Percentiles rank a stretch among this genome's conserved stretches.
Evolutionary conservation across 2,888 invertebrate genomes (phyloP).

Genomic region (Alviniconcha strummeri): DNA sequence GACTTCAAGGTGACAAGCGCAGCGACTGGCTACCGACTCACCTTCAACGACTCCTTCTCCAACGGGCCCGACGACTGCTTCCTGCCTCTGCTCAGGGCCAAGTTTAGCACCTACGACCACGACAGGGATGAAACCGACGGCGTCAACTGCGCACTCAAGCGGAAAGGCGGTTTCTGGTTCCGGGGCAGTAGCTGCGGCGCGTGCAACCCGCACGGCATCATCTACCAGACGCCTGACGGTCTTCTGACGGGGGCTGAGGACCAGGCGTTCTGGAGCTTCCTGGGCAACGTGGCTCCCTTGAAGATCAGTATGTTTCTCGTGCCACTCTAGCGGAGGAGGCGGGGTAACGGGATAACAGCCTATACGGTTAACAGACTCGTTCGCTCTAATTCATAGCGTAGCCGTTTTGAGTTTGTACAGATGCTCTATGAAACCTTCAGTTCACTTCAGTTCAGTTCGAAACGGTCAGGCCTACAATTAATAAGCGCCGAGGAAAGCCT

Average conservation of each 20-base stretch:
- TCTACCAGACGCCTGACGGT: background rate
- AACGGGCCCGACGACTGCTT: constrained; percentile 31
- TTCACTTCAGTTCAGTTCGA: background rate
- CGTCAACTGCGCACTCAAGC: constrained; percentile 25
- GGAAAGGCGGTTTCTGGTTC: constrained; percentile 34
- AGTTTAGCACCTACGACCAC: constrained; percentile 29
- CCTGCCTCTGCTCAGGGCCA: constrained; percentile 5
- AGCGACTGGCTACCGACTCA: constrained; percentile 3
- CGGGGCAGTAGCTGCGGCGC: constrained; percentile 1
- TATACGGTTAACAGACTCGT: background rate
- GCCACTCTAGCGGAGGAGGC: background rate
- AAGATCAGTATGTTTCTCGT: constrained; percentile 18
- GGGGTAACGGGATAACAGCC: background rate
- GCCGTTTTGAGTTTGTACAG: background rate
- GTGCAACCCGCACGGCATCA: constrained; percentile 22
- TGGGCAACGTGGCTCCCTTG: constrained; percentile 19
- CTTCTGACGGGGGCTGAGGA: background rate
- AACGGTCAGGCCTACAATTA: no score
- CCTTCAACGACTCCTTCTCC: background rate
- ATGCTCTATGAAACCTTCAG: background rate
- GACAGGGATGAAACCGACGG: constrained; percentile 18
- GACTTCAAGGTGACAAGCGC: constrained; percentile 2
- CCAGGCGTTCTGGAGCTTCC: constrained; percentile 20
- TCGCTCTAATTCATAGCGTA: no score
- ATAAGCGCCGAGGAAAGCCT: no score